phyloP scores from a whole-genome alignment of 2,797 vertebrate genomes.

The Hylomyscus alleni region DNA sequence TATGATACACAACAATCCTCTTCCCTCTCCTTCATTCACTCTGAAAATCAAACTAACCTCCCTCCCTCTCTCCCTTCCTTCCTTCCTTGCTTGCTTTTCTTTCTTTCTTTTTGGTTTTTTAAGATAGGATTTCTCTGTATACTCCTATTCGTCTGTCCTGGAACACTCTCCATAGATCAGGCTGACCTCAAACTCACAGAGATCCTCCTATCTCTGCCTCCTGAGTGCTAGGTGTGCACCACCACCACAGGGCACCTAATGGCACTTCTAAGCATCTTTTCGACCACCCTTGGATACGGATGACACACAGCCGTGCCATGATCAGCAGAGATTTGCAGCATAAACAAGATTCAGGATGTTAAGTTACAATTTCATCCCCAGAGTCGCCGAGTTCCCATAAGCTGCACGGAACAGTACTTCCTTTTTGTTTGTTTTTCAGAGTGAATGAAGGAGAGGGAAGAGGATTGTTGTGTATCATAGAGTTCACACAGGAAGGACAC shows the following conservation, averaged over 20 bases:
- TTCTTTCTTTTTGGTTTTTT: neutral
- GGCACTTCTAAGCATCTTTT: neutral
- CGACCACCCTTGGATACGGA: neutral
- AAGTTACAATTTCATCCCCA: neutral
- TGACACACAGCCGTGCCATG: neutral
- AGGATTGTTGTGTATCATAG: accelerated
- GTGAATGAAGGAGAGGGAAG: neutral
- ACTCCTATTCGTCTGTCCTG: neutral
- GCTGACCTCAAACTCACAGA: neutral
- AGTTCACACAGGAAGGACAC: neutral
- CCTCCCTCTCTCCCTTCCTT: neutral
- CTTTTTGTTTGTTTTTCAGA: neutral
- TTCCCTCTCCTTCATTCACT: neutral
- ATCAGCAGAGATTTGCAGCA: neutral
- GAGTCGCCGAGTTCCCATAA: neutral
- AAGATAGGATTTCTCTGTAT: neutral
- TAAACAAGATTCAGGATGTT: neutral
- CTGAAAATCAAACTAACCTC: neutral
- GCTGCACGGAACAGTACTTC: neutral
- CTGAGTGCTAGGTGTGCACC: neutral
- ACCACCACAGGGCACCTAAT: neutral
- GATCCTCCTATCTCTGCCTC: neutral
- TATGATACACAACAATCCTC: too few species aligned
- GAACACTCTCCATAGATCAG: neutral
- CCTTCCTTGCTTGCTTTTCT: neutral